Base-by-base conservation (phyloP, 2,888 invertebrate species). In the Melanostoma mellinum region DNA sequence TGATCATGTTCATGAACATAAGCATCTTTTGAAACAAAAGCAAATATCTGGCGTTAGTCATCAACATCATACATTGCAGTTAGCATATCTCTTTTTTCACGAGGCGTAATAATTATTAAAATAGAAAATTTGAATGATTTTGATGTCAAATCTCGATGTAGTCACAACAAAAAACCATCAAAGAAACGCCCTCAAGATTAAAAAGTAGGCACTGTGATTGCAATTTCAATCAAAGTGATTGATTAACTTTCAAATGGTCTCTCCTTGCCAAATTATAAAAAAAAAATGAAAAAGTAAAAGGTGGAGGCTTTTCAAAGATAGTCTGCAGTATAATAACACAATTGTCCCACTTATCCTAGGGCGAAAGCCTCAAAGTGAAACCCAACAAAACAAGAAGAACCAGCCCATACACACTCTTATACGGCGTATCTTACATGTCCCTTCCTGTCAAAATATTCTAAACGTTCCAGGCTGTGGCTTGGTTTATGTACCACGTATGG, bases 171-270 rank as follows among this genome's bases (percentile, higher is more conserved):
- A 9, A 38, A 6, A 1, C 6, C 36, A 48, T 50, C 68, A 74
- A 50, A 68, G 61, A 36, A 68, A 63, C 35, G 42, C 68, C 79
- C 68, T 56, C 3, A 44, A 56, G 63, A 68, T 40, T 6, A 38
- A 42, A 74, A 50, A 63, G 30, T 46, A 10, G 3, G 58, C 58
- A 52, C 46, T 61, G 36, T 65, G 65, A 80, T 75, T 75, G 58
- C 33, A 36, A 55, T 67, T 76, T 76, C 65, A 76, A 40, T 75
- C 76, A 76, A 76, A 81, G 76, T 81, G 80, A 81, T 81, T 81
- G 80, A 81, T 81, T 76, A 81, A 52, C 71, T 71, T 55, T 48
- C 36, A 71, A 76, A 63, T 68, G 52, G 60, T 46, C 38, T 38
- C 32, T 6, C 4, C 40, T 40, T 48, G n/a, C 38, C 48, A 5